Conservation (phyloP, 2,113 vertebrate species). For the Centropus bengalensis region DNA sequence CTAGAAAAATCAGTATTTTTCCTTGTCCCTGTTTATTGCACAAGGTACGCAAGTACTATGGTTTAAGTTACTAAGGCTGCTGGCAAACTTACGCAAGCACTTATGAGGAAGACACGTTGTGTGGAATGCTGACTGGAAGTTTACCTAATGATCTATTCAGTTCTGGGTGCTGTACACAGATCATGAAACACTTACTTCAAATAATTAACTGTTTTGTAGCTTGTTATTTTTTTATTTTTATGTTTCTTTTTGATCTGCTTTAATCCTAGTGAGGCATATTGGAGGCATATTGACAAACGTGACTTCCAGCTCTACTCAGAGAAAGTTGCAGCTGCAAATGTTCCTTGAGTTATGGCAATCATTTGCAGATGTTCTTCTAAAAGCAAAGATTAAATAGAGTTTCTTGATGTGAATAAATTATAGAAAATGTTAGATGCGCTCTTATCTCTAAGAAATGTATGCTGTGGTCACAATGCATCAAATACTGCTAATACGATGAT, state of each 20-base stretch:
- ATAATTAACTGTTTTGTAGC: slow-evolving; percentile 40
- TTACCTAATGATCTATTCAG: slow-evolving; percentile 54
- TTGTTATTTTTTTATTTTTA: not conserved
- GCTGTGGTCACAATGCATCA: slow-evolving; percentile 11
- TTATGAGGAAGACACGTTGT: slow-evolving; percentile 6
- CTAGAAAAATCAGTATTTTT: not conserved
- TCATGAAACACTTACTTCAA: slow-evolving; percentile 41
- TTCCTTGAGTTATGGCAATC: slow-evolving; percentile 32
- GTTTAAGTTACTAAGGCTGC: not conserved
- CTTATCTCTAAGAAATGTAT: slow-evolving; percentile 45
- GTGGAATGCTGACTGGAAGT: slow-evolving; percentile 34
- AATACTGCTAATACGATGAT: slow-evolving; percentile 38
- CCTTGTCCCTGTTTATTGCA: not conserved
- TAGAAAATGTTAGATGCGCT: not conserved
- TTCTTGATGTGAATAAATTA: slow-evolving; percentile 50
- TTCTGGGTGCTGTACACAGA: not conserved
- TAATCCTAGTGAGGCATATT: slow-evolving; percentile 42
- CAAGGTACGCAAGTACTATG: not conserved
- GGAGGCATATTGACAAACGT: slow-evolving; percentile 53
- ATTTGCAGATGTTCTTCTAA: slow-evolving; percentile 36
- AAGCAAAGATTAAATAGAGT: slow-evolving; percentile 17
- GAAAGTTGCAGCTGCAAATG: slow-evolving; percentile 46
- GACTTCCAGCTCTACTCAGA: not conserved
- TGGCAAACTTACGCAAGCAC: not conserved
- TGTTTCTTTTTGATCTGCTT: slow-evolving; percentile 4